Percentiles rank a stretch among this genome's conserved stretches.
These are phyloP conservation scores for Neuroscelio doddi DNA, from an alignment of 2,888 invertebrate species.

Conservation along the genomic window DNA sequence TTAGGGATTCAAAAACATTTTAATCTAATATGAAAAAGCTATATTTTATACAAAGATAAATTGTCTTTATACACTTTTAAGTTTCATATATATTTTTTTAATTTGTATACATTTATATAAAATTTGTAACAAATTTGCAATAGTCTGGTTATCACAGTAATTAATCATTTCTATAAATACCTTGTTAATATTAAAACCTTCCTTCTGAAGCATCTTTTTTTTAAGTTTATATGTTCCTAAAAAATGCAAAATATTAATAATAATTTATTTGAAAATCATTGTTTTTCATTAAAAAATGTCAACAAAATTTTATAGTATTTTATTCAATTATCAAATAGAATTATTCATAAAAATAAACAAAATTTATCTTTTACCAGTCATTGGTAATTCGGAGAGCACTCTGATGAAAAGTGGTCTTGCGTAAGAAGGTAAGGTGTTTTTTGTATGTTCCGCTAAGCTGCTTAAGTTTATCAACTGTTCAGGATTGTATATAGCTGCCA, in stretches of 20 bases:
- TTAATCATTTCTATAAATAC: slow-evolving; percentile 78
- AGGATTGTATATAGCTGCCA: slow-evolving; percentile 90
- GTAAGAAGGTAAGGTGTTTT: slow-evolving; percentile 84
- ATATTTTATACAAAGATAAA: no score
- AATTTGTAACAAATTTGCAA: no score
- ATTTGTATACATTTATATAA: no score
- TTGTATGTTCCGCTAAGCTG: slow-evolving; percentile 78
- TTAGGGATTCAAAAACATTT: no score
- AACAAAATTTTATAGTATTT: background rate
- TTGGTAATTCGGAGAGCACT: slow-evolving; percentile 83
- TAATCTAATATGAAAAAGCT: no score
- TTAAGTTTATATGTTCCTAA: slow-evolving; percentile 94
- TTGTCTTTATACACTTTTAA: no score
- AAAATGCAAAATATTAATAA: slow-evolving; percentile 49
- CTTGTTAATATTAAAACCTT: slow-evolving; percentile 85
- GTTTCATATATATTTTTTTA: no score
- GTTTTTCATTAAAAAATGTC: no score
- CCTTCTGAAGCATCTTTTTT: slow-evolving; percentile 88
- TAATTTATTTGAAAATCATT: no score
- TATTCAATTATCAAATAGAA: background rate
- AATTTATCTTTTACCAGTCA: slow-evolving; percentile 76
- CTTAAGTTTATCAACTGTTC: slow-evolving; percentile 76
- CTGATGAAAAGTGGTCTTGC: slow-evolving; percentile 93
- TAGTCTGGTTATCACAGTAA: no score
- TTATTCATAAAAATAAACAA: slow-evolving; percentile 6